phyloP scores from a whole-genome alignment of 2,888 invertebrate species.

The Morpho achilles region DNA sequence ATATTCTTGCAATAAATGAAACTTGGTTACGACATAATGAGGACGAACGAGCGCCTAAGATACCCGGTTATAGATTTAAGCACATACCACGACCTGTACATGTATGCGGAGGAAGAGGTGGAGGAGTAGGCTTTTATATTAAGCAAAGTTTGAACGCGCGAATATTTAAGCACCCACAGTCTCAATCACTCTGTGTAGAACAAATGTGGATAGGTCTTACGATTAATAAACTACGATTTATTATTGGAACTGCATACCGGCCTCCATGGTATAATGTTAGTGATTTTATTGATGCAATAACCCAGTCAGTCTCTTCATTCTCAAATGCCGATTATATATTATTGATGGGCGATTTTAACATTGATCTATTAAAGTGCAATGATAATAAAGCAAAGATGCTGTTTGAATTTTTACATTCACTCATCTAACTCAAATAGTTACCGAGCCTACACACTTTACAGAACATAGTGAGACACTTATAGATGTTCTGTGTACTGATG shows the following conservation, averaged over 20 bases:
- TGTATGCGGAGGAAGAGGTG: background rate
- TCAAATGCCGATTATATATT: no score
- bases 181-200: no score
- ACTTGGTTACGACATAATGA: no score
- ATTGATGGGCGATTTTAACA: no score
- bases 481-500: conserved; percentile 23
- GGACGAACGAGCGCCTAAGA: background rate
- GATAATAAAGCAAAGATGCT: conserved; percentile 7
- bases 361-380: background rate
- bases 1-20: background rate
- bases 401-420: conserved; percentile 1
- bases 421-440: conserved; percentile 15
- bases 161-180: no score
- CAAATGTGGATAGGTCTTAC: no score
- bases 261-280: no score
- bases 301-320: no score
- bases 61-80: background rate
- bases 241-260: no score
- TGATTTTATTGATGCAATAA: no score
- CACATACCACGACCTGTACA: background rate
- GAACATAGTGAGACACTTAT: conserved; percentile 23
- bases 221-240: no score
- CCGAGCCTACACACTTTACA: conserved; percentile 21
- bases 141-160: no score
- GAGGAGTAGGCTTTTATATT: background rate